Conservation (phyloP, 2,888 invertebrate genomes). For the Philereme transversata region DNA sequence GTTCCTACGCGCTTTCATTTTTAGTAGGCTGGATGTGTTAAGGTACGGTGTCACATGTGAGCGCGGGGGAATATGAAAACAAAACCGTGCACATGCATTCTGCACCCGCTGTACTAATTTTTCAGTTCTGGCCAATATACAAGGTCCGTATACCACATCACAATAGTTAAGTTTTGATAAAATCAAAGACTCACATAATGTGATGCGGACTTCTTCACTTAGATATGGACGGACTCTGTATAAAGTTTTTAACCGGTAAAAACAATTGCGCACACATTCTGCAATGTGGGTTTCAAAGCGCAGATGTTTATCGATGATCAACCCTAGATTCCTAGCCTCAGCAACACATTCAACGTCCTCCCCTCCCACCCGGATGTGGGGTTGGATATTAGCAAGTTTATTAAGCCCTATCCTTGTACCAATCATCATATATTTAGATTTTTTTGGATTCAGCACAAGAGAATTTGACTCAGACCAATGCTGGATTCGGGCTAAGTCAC, state of each 20-base stretch:
- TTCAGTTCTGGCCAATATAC: neutral
- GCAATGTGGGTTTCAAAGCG: slow-evolving; percentile 1
- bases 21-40: no score
- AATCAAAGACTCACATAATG: neutral
- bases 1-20: no score
- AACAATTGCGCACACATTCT: neutral
- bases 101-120: neutral
- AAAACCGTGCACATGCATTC: no score
- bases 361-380: neutral
- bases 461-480: neutral
- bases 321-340: neutral
- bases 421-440: neutral
- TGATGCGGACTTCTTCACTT: neutral
- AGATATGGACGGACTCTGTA: no score
- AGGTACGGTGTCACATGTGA: no score
- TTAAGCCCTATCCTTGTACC: neutral
- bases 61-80: no score
- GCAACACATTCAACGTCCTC: neutral
- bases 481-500: neutral
- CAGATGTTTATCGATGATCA: neutral
- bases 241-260: neutral
- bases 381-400: no score
- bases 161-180: neutral
- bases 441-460: neutral
- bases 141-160: neutral